A percentile compares a stretch with the other conserved stretches of the same genome.
Conservation (phyloP, 2,797 vertebrate species). For the Poeciliopsis presidionis region DNA sequence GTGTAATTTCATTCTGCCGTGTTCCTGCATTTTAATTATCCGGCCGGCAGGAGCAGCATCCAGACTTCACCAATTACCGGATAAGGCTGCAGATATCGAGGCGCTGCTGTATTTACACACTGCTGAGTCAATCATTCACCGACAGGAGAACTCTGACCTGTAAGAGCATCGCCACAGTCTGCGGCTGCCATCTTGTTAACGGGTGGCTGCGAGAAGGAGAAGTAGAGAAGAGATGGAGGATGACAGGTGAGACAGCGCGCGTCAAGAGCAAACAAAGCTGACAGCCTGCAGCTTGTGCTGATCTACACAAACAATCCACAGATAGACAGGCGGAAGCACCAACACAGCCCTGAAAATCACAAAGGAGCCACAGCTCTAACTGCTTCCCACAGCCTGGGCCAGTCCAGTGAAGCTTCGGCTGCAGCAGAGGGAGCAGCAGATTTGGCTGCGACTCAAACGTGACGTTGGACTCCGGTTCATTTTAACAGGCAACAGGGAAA, state of each 20-base stretch:
- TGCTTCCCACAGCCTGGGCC: background rate
- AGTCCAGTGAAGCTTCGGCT: conserved; percentile 5
- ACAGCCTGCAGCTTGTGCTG: conserved; percentile 6
- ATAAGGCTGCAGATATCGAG: background rate
- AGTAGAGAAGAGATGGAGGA: background rate
- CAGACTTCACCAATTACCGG: background rate
- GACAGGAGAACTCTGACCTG: conserved; percentile 44
- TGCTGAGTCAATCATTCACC: conserved; percentile 52
- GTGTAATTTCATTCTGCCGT: conserved; percentile 33
- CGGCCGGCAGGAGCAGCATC: conserved; percentile 25
- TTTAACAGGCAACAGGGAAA: conserved; percentile 20
- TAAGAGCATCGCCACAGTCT: conserved; percentile 13
- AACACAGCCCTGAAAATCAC: background rate
- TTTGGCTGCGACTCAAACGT: conserved; percentile 23
- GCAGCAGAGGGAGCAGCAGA: conserved; percentile 1
- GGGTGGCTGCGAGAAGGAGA: conserved; percentile 9
- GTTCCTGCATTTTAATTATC: conserved; percentile 50
- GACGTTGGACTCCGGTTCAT: conserved; percentile 24
- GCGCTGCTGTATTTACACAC: conserved; percentile 12
- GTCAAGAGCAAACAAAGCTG: conserved; percentile 28
- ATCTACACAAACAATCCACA: conserved; percentile 8
- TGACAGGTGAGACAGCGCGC: conserved; percentile 16
- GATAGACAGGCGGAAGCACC: background rate
- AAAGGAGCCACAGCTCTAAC: background rate
- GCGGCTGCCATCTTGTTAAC: conserved; percentile 19